phyloP scores from a whole-genome alignment of 2,888 invertebrate genomes.

The Argyra leucocephala region DNA sequence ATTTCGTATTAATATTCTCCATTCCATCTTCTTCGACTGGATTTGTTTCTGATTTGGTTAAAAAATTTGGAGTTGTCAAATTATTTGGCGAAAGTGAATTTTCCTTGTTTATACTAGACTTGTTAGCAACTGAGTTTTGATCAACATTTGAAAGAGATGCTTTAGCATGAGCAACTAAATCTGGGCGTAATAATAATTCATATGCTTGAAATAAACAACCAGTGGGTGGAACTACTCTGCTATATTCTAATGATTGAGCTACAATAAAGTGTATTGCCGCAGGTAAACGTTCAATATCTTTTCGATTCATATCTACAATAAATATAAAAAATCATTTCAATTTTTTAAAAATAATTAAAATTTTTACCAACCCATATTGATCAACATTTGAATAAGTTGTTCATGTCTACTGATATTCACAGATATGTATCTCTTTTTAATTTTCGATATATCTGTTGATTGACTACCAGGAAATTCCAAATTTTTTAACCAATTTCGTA shows the following conservation, averaged over 20 bases:
- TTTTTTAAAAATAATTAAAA: neutral
- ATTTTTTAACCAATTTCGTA: slow-evolving; percentile 37
- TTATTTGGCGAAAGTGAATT: slow-evolving; percentile 40
- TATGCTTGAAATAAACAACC: slow-evolving; percentile 62
- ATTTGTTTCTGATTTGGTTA: slow-evolving; percentile 29
- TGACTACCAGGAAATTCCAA: slow-evolving; percentile 35
- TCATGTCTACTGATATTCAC: slow-evolving; percentile 32
- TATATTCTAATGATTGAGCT: slow-evolving; percentile 58
- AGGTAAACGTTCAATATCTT: slow-evolving; percentile 58
- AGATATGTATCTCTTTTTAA: slow-evolving; percentile 34
- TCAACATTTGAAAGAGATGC: slow-evolving; percentile 21
- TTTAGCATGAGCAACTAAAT: slow-evolving; percentile 51
- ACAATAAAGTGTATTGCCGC: slow-evolving; percentile 58
- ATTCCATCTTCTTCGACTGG: slow-evolving; percentile 46
- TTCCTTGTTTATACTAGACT: slow-evolving; percentile 42
- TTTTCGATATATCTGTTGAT: slow-evolving; percentile 30
- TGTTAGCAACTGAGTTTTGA: slow-evolving; percentile 40
- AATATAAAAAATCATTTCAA: neutral
- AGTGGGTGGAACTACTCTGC: slow-evolving; percentile 59
- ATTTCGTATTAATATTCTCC: slow-evolving; percentile 52
- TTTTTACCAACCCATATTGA: slow-evolving; percentile 34
- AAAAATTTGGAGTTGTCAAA: slow-evolving; percentile 33
- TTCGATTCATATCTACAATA: slow-evolving; percentile 45
- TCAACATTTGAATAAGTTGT: slow-evolving; percentile 38
- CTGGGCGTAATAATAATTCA: slow-evolving; percentile 58